Conservation (phyloP, 1,140 invertebrate genomes). For the Pachypeltis micranthus region DNA sequence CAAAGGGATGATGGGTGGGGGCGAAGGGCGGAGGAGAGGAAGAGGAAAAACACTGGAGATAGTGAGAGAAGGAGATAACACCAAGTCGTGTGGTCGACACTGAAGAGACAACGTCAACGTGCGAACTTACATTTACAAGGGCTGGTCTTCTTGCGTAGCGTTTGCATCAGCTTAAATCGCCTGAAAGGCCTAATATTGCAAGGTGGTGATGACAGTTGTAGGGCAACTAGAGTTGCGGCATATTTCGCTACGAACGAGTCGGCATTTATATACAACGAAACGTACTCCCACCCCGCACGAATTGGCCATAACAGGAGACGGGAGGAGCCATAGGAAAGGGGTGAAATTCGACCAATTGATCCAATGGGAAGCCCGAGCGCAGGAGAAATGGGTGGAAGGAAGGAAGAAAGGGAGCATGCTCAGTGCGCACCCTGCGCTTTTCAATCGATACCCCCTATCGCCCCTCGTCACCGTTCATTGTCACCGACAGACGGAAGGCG, state of each 20-base stretch:
- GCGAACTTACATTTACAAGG: slow-evolving; percentile 81
- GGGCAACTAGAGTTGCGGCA: background rate
- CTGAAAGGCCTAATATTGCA: background rate
- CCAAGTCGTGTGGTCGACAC: too few relatives aligned
- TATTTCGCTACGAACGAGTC: background rate
- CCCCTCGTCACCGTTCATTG: background rate
- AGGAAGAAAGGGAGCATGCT: background rate
- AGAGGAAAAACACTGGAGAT: too few relatives aligned
- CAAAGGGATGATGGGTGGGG: too few relatives aligned
- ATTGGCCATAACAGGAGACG: slow-evolving; percentile 14
- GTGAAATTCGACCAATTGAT: slow-evolving; percentile 17
- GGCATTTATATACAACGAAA: slow-evolving; percentile 1
- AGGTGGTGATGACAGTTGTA: background rate
- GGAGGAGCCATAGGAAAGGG: background rate
- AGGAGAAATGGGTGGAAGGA: background rate
- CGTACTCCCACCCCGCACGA: background rate
- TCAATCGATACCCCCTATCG: background rate
- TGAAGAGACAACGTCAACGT: too few relatives aligned
- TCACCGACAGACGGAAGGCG: too few relatives aligned
- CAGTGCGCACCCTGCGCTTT: background rate
- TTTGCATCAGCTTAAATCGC: slow-evolving; percentile 52
- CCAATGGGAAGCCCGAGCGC: slow-evolving; percentile 7
- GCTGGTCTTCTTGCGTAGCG: slow-evolving; percentile 74
- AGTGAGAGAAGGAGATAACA: too few relatives aligned
- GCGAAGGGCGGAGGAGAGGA: too few relatives aligned